These are phyloP conservation scores for Eutolmus rufibarbis DNA, from an alignment of 2,888 invertebrate species.

Conservation along the genomic window DNA sequence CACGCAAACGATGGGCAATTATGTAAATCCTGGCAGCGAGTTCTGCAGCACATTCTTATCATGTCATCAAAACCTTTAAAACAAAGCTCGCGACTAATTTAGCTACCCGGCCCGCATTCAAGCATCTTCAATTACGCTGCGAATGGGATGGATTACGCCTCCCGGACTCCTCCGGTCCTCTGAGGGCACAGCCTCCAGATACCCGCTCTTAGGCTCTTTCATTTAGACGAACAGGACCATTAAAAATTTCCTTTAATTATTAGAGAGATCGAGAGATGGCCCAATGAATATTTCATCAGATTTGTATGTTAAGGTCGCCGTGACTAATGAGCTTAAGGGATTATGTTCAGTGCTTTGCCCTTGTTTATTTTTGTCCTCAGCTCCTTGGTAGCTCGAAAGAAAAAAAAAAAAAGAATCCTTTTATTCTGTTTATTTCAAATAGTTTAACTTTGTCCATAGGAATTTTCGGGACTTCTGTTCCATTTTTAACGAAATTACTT, in stretches of 20 bases:
- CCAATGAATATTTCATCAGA: constrained; percentile 46
- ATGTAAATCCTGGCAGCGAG: background rate
- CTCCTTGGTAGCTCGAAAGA: background rate
- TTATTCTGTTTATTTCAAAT: constrained; percentile 12
- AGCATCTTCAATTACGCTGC: constrained; percentile 25
- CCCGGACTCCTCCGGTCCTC: background rate
- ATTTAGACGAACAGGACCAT: constrained; percentile 12
- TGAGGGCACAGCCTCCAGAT: background rate
- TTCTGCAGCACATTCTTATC: constrained; percentile 38
- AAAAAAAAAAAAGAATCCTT: background rate
- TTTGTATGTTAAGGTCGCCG: constrained; percentile 45
- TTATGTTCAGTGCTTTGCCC: constrained; percentile 38
- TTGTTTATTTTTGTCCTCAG: constrained; percentile 41
- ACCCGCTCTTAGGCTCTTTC: background rate
- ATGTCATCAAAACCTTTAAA: constrained; percentile 38
- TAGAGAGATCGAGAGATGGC: constrained; percentile 41
- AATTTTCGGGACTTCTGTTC: background rate
- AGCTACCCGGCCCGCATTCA: background rate
- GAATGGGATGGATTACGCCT: constrained; percentile 24
- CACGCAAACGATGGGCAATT: background rate
- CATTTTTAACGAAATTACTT: background rate
- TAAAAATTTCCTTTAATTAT: constrained; percentile 44
- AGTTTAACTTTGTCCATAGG: background rate
- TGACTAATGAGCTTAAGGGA: constrained; percentile 44
- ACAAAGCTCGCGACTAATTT: constrained; percentile 41